Evolutionary conservation across 2,113 vertebrate genomes (phyloP), one percentile per base, ranked within the genome.

Genomic region (Opisthocomus hoazin): DNA sequence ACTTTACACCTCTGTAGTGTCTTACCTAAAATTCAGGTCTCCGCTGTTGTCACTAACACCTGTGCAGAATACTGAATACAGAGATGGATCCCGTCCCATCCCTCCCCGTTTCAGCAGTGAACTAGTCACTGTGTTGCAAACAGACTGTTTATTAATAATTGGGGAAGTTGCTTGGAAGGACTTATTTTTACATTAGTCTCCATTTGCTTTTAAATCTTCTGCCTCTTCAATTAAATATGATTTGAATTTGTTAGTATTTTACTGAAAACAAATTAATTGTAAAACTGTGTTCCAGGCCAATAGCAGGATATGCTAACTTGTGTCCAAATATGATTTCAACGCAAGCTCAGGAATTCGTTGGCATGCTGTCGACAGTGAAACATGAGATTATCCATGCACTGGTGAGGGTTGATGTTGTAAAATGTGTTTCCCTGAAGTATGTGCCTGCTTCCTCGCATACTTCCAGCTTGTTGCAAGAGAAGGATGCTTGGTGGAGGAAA

Each of bases 281-380:
- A 64, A 69, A 89, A 70, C 74, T 93, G 1, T 95, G 57, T 96
- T 93, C n/a, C 94, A 99, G 99, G 88, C 99, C 99, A 27, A 97
- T 99, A 91, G 99, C 99, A 91, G 99, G 99, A 84, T 99, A 99
- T 92, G 99, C 99, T 84, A 99, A 99, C 97, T 98, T 99, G 94
- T 99, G 99, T 98, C 99, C 99, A 87, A 98, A 98, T 69, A 99
- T 99, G 99, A 99, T 99, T 98, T 99, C 99, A 65, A 99, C 98
- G 0, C 99, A 99, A 97, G 97, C 99, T 93, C 99, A 99, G 97
- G 99, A 99, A 89, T 99, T 99, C 82, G 54, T 99, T 78, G 99
- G 99, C 89, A 99, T 99, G 99, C 97, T 99, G 54, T 99, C 99
- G 80, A 99, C 99, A 12, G 99, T 99, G 89, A 99, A 99, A 96